Percentiles rank a stretch among this genome's conserved stretches.
Conservation (phyloP, 2,797 vertebrate species). For the Babyrousa celebensis region DNA sequence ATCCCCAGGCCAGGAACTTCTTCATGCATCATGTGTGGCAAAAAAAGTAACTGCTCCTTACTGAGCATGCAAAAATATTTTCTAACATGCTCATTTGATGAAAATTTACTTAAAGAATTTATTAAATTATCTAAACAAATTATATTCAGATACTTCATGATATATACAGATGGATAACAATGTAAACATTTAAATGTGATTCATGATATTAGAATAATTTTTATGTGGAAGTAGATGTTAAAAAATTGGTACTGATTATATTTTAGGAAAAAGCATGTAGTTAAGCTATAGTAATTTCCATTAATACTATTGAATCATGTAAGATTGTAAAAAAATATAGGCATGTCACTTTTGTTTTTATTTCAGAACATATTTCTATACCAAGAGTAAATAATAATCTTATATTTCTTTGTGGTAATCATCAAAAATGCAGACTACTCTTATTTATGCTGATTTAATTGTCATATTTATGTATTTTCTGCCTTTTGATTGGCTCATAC, state of each 20-base stretch:
- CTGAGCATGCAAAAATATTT: neutral
- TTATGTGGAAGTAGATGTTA: conserved; percentile 27
- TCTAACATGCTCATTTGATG: conserved; percentile 20
- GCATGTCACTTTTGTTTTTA: conserved; percentile 61
- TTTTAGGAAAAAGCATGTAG: conserved; percentile 25
- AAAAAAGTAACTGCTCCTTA: neutral
- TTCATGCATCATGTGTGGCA: too few relatives aligned
- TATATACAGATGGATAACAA: neutral
- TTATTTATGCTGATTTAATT: conserved; percentile 76
- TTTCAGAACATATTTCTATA: conserved; percentile 72
- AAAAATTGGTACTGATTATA: conserved; percentile 61
- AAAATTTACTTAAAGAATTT: conserved; percentile 29
- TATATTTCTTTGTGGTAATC: conserved; percentile 63
- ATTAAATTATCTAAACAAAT: conserved; percentile 51
- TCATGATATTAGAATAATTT: neutral
- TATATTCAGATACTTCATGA: neutral
- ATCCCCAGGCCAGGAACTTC: too few relatives aligned
- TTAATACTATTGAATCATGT: conserved; percentile 63
- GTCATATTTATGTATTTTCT: conserved; percentile 73
- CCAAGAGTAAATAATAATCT: conserved; percentile 70
- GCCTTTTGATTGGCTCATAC: conserved; percentile 69
- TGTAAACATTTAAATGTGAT: conserved; percentile 67
- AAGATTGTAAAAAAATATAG: conserved; percentile 45
- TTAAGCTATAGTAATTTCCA: conserved; percentile 63
- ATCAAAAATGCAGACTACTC: conserved; percentile 59